These are phyloP conservation scores for Myotis daubentonii DNA, from an alignment of 2,797 vertebrate species.

Conservation along the genomic window DNA sequence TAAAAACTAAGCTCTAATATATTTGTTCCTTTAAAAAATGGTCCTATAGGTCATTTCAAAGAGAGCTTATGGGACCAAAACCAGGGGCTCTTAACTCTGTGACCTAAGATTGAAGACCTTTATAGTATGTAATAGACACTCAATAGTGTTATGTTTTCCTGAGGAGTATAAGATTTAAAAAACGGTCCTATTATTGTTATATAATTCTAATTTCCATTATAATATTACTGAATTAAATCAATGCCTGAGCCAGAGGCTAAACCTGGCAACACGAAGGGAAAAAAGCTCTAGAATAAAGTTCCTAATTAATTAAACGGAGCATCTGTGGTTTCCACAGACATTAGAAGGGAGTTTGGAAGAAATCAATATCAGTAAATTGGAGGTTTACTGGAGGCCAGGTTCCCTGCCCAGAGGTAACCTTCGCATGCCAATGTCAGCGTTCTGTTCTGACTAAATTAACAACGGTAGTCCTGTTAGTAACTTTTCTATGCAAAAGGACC, in stretches of 20 bases:
- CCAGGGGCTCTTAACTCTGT: not conserved
- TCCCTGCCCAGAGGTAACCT: not conserved
- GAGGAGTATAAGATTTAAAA: not conserved
- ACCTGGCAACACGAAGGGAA: not conserved
- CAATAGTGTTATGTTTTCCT: not conserved
- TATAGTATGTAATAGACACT: not conserved
- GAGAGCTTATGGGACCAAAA: not conserved
- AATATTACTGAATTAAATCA: constrained; percentile 39
- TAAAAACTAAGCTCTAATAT: constrained; percentile 38
- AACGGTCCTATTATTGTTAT: not conserved
- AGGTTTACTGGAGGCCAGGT: not conserved
- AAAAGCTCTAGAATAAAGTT: constrained; percentile 25
- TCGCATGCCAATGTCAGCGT: constrained; percentile 4
- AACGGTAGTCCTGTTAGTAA: not conserved
- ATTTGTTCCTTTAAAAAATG: constrained; percentile 10
- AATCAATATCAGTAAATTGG: constrained; percentile 53
- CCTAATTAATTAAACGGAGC: constrained; percentile 40
- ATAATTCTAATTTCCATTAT: constrained; percentile 30
- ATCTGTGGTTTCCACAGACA: constrained; percentile 21
- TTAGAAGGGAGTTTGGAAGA: constrained; percentile 14
- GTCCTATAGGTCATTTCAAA: not conserved
- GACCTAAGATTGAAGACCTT: not conserved
- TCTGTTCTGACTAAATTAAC: not conserved
- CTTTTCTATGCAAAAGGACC: constrained; percentile 1
- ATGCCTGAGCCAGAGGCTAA: constrained; percentile 24